Evolutionary conservation across 2,113 vertebrate genomes (phyloP).

Genomic region (Sphaerodactylus townsendi): DNA sequence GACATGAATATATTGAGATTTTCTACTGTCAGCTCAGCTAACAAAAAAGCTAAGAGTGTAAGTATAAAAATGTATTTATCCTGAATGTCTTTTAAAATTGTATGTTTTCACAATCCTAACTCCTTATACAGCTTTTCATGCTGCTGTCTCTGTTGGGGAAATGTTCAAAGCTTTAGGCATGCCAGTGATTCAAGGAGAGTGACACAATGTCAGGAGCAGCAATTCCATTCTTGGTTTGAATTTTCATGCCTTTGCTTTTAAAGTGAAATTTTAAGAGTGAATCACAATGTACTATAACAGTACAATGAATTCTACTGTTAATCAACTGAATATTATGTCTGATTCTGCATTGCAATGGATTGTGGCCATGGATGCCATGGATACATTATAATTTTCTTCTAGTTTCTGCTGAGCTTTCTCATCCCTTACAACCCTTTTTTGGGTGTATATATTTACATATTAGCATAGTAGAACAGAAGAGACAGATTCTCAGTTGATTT

Average conservation of each 20-base stretch:
- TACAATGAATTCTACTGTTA: neutral
- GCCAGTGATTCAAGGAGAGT: neutral
- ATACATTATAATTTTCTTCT: neutral
- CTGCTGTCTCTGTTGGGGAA: neutral
- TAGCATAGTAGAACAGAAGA: no score
- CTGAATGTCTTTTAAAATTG: constrained; percentile 28
- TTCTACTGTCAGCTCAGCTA: constrained; percentile 28
- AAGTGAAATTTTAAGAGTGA: neutral
- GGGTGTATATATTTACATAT: no score
- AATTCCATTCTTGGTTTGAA: neutral
- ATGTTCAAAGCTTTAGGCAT: constrained; percentile 31
- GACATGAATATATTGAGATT: constrained; percentile 39
- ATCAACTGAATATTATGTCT: neutral
- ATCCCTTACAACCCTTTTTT: no score
- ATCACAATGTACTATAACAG: neutral
- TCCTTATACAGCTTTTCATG: neutral
- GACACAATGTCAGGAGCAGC: neutral
- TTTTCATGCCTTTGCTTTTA: constrained; percentile 25
- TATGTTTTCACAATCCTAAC: constrained; percentile 28
- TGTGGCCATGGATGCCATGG: constrained; percentile 10
- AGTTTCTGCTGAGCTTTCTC: no score
- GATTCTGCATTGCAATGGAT: neutral
- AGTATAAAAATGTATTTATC: constrained; percentile 41
- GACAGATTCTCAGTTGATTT: no score
- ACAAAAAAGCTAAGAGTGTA: constrained; percentile 43